Percentiles rank a stretch among this genome's conserved stretches.
phyloP scores from a whole-genome alignment of 2,113 vertebrate genomes.

The Bostrychus sinensis region DNA sequence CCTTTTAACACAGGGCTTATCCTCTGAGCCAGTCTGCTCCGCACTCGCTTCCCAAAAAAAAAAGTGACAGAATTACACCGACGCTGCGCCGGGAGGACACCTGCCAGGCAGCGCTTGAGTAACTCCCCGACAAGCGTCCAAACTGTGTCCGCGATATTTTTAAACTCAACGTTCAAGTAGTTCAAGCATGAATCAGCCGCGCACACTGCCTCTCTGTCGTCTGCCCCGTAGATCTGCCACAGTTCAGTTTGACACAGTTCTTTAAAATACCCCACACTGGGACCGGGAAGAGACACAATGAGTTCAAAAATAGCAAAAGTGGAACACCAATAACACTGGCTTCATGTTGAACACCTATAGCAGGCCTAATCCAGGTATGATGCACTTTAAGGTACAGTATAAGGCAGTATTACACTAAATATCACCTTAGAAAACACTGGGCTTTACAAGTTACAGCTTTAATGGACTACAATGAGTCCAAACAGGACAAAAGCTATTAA shows the following conservation, averaged over 20 bases:
- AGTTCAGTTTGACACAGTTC: slow-evolving; percentile 50
- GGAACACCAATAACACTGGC: slow-evolving; percentile 27
- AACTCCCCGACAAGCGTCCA: slow-evolving; percentile 9
- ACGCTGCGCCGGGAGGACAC: slow-evolving; percentile 26
- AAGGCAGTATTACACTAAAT: no score
- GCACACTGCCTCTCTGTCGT: not conserved
- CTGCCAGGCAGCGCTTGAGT: slow-evolving; percentile 28
- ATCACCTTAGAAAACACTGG: no score
- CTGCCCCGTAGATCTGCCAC: slow-evolving; percentile 17
- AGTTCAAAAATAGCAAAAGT: slow-evolving; percentile 58
- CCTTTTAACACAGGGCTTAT: slow-evolving; percentile 28
- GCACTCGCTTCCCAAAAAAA: slow-evolving; percentile 19
- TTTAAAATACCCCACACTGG: slow-evolving; percentile 64
- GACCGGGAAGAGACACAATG: slow-evolving; percentile 36
- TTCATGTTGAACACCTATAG: slow-evolving; percentile 33
- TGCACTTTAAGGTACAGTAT: no score
- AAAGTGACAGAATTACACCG: slow-evolving; percentile 10
- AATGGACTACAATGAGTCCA: no score
- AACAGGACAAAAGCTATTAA: no score
- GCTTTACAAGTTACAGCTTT: no score
- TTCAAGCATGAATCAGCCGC: slow-evolving; percentile 18
- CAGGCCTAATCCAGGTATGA: no score
- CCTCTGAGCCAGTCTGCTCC: slow-evolving; percentile 33
- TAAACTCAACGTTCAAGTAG: slow-evolving; percentile 4
- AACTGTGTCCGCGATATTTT: slow-evolving; percentile 36